Conservation (phyloP, 2,888 invertebrate species). For the Microdon myrmicae region DNA sequence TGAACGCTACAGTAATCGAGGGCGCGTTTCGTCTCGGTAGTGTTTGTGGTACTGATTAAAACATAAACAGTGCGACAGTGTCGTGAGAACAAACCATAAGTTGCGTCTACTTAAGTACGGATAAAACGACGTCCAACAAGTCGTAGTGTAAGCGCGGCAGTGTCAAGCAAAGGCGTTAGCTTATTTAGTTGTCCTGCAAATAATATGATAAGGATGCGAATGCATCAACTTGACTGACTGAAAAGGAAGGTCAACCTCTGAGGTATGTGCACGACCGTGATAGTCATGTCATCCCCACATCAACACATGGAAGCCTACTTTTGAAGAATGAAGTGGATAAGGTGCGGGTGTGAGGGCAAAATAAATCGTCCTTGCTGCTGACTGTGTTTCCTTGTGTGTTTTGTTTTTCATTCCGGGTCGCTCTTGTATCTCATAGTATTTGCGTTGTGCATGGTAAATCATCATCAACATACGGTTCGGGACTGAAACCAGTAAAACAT, state of each 20-base stretch:
- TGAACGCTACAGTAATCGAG: conserved; percentile 28
- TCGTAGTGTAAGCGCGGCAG: conserved; percentile 9
- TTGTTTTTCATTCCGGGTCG: not conserved
- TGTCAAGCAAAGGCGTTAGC: conserved; percentile 30
- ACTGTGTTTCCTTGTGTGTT: conserved; percentile 34
- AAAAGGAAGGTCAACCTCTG: conserved; percentile 22
- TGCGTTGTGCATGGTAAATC: conserved; percentile 50
- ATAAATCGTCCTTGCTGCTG: conserved; percentile 47
- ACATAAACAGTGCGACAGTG: conserved; percentile 9
- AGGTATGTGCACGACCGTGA: conserved; percentile 30
- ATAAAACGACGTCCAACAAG: too few species aligned
- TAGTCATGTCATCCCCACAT: conserved; percentile 25
- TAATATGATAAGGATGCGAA: conserved; percentile 36
- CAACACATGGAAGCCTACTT: conserved; percentile 30
- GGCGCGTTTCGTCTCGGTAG: conserved; percentile 35
- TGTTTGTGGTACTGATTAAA: conserved; percentile 14
- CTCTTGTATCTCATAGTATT: conserved; percentile 31
- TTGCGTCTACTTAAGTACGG: too few species aligned
- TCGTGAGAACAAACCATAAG: conserved; percentile 9
- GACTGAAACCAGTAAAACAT: conserved; percentile 31
- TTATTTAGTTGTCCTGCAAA: conserved; percentile 16
- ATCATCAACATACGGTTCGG: conserved; percentile 44
- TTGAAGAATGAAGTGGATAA: too few species aligned
- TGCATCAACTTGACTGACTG: conserved; percentile 29
- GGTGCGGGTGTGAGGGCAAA: conserved; percentile 6